Percentiles rank a stretch among this genome's conserved stretches.
Evolutionary conservation across 1,140 invertebrate species (phyloP).

Genomic region (Campoletis sonorensis): DNA sequence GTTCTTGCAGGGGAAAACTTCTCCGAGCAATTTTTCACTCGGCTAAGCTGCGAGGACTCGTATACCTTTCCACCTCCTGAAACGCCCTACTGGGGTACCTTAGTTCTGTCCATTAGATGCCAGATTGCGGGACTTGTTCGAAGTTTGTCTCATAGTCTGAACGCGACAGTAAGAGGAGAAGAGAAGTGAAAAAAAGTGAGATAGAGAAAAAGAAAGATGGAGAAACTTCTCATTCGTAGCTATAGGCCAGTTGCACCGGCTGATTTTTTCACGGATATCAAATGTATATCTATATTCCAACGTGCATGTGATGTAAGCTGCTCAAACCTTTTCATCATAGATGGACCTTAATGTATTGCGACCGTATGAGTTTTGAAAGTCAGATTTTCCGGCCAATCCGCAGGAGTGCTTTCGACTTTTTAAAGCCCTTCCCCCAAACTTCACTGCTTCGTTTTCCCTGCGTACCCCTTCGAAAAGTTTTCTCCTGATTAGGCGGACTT

Average conservation of each 20-base stretch:
- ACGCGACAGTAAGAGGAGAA: slow-evolving; percentile 31
- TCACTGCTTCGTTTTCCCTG: background rate
- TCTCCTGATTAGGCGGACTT: background rate
- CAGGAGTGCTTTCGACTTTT: background rate
- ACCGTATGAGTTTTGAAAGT: background rate
- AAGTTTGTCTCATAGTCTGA: slow-evolving; percentile 61
- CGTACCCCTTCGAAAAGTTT: background rate
- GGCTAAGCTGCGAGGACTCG: slow-evolving; percentile 64
- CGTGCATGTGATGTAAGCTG: too few species aligned
- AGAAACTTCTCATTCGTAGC: slow-evolving; percentile 27
- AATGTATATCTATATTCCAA: background rate
- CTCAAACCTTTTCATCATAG: background rate
- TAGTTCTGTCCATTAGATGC: slow-evolving; percentile 62
- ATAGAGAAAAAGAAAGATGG: slow-evolving; percentile 16
- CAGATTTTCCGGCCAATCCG: background rate
- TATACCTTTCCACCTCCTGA: background rate
- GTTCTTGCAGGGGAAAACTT: slow-evolving; percentile 59
- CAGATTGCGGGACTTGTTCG: slow-evolving; percentile 69
- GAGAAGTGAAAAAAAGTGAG: background rate
- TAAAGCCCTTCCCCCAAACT: background rate
- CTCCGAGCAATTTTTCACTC: slow-evolving; percentile 69
- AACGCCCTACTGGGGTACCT: slow-evolving; percentile 11
- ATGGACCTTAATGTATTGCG: background rate
- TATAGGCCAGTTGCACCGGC: slow-evolving; percentile 26
- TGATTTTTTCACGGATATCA: slow-evolving; percentile 29